Percentiles rank a stretch among this genome's conserved stretches.
Evolutionary conservation across 2,797 vertebrate genomes (phyloP).

Genomic region (Allochrocebus solatus): DNA sequence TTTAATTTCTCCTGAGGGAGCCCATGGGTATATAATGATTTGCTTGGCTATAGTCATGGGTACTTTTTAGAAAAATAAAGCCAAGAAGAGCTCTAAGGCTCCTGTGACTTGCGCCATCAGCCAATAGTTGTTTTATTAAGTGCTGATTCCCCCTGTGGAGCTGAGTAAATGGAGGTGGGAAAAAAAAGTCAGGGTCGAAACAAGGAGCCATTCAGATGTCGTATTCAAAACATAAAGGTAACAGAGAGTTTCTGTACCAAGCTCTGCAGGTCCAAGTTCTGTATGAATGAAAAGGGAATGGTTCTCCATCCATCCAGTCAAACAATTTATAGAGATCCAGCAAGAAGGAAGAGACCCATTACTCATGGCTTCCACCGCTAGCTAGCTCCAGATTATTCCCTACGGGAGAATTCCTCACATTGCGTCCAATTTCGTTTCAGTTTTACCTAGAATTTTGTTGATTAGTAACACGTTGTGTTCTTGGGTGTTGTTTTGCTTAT

Average conservation of each 20-base stretch:
- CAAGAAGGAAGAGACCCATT: not conserved
- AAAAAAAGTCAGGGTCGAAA: constrained; percentile 13
- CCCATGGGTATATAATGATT: constrained; percentile 53
- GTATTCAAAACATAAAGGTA: constrained; percentile 36
- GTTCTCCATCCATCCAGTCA: not conserved
- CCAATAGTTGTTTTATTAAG: constrained; percentile 69
- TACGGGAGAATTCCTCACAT: not conserved
- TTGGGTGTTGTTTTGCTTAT: constrained; percentile 35
- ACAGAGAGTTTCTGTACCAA: constrained; percentile 28
- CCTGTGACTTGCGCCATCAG: not conserved
- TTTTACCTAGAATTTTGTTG: constrained; percentile 31
- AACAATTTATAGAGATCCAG: not conserved
- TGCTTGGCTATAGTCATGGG: constrained; percentile 54
- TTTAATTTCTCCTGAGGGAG: constrained; percentile 65
- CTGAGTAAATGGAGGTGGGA: constrained; percentile 59
- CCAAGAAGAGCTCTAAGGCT: constrained; percentile 41
- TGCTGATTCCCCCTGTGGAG: constrained; percentile 47
- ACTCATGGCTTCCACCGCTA: not conserved
- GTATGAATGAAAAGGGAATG: not conserved
- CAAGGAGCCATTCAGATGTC: constrained; percentile 60
- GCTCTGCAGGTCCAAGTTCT: not conserved
- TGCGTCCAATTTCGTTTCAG: constrained; percentile 18
- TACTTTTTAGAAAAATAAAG: constrained; percentile 67
- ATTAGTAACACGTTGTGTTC: not conserved
- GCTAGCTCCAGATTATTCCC: not conserved